Evolutionary conservation across 2,888 invertebrate genomes (phyloP), one percentile per base, ranked within the genome.

Genomic region (Meteorus cinctellus): DNA sequence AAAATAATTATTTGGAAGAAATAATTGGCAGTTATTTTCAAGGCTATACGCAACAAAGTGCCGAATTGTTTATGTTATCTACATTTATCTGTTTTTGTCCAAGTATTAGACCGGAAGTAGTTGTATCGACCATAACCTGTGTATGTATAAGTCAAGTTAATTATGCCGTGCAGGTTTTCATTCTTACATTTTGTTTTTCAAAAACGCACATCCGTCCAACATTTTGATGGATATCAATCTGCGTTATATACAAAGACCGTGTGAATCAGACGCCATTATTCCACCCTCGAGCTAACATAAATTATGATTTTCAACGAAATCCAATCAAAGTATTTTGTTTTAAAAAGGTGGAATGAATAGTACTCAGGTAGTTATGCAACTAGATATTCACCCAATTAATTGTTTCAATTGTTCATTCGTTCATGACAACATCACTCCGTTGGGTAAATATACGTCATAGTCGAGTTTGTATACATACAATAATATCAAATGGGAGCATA

Each of bases 401-500:
- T 48, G n/a, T 48, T 2, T 48, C 6, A 12, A 19, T 12, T 34
- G 63, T 34, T 14, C 2, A 24, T 62, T 31, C n/a, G 2, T 4
- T 29, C 16, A 16, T 8, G 8, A 31, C n/a, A 14, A 63, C 34
- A 63, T 34, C 1, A 29, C 29, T 34, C 12, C 16, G n/a, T n/a
- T 16, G 48, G 1, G n/a, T 48, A n/a, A 48, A 48, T 16, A 48
- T n/a, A 48, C 48, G 48, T n/a, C 16, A 48, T n/a, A n/a, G 48
- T 4, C 31, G 34, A n/a, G n/a, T 34, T 27, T 34, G 2, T 31
- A 34, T n/a, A 34, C n/a, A 31, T 1, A 34, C 34, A 63, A 63
- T 16, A 31, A 68, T 78, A 72, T 78, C 78, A 79, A 82, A 80
- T 67, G 81, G 76, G 82, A 82, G 80, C 77, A 81, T 78, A 81